Evolutionary conservation across 2,797 vertebrate species (phyloP).

Genomic region (Lepilemur septentrionalis): DNA sequence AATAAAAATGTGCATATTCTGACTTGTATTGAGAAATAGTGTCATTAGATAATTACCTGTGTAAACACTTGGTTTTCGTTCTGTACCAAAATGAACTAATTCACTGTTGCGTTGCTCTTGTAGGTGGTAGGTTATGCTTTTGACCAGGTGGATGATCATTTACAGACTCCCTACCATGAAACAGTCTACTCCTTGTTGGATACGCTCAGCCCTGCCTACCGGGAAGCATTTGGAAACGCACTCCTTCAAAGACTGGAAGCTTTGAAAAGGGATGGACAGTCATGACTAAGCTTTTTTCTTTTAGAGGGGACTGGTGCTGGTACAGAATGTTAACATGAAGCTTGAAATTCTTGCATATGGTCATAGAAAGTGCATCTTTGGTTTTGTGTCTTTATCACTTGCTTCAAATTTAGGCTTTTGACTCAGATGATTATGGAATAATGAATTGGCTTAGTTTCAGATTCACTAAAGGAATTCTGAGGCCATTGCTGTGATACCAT

Average conservation of each 20-base stretch:
- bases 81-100: not conserved
- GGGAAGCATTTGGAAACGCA: slow-evolving; percentile 97
- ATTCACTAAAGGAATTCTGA: slow-evolving; percentile 56
- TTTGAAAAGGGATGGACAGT: slow-evolving; percentile 92
- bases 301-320: slow-evolving; percentile 5
- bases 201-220: slow-evolving; percentile 96
- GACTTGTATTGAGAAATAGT: not conserved
- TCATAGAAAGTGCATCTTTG: slow-evolving; percentile 51
- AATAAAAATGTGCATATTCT: not conserved
- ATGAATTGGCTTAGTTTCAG: slow-evolving; percentile 51
- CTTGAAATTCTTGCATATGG: slow-evolving; percentile 46
- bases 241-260: slow-evolving; percentile 95
- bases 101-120: slow-evolving; percentile 31
- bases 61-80: not conserved
- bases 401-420: slow-evolving; percentile 52
- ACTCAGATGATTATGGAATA: slow-evolving; percentile 36
- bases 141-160: slow-evolving; percentile 92
- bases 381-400: slow-evolving; percentile 66
- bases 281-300: slow-evolving; percentile 72
- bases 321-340: slow-evolving; percentile 43
- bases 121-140: slow-evolving; percentile 96
- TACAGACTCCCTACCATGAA: slow-evolving; percentile 94
- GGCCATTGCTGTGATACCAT: slow-evolving; percentile 40
- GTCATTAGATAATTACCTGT: not conserved
- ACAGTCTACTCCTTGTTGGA: slow-evolving; percentile 98